Evolutionary conservation across 37 sponge, comb jelly and placozoan genomes (phyloP).

Genomic region (Ianthella basta): DNA sequence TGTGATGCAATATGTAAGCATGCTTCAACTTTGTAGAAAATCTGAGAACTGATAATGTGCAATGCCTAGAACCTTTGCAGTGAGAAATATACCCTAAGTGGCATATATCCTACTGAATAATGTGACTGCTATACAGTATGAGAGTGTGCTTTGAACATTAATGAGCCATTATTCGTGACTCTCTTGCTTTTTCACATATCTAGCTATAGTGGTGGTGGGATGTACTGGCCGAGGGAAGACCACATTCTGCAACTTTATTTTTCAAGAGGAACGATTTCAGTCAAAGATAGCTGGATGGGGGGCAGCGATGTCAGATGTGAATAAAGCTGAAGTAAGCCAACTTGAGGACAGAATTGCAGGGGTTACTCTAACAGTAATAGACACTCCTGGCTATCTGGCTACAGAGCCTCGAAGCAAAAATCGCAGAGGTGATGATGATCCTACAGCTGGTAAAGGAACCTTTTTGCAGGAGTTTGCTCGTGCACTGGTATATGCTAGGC

Average conservation of each 20-base stretch:
- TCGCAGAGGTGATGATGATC: neutral
- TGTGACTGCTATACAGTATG: too few relatives aligned
- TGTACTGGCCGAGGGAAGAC: slow-evolving; percentile 30
- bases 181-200: neutral
- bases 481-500: neutral
- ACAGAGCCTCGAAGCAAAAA: neutral
- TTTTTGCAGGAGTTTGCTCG: neutral
- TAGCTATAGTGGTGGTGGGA: neutral
- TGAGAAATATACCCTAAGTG: too few relatives aligned
- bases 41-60: too few relatives aligned
- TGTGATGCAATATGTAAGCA: too few relatives aligned
- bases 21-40: too few relatives aligned
- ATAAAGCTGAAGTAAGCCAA: neutral
- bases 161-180: too few relatives aligned
- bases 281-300: neutral
- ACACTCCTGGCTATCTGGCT: slow-evolving; percentile 19
- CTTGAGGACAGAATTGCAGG: neutral
- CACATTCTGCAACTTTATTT: slow-evolving; percentile 26
- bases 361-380: neutral
- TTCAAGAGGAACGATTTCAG: neutral
- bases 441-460: too few relatives aligned
- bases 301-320: neutral
- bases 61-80: too few relatives aligned
- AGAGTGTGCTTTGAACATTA: too few relatives aligned
- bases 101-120: too few relatives aligned